Percentiles rank a stretch among this genome's conserved stretches.
Conservation (phyloP, 2,888 invertebrate genomes). For the Andrena bucephala region DNA sequence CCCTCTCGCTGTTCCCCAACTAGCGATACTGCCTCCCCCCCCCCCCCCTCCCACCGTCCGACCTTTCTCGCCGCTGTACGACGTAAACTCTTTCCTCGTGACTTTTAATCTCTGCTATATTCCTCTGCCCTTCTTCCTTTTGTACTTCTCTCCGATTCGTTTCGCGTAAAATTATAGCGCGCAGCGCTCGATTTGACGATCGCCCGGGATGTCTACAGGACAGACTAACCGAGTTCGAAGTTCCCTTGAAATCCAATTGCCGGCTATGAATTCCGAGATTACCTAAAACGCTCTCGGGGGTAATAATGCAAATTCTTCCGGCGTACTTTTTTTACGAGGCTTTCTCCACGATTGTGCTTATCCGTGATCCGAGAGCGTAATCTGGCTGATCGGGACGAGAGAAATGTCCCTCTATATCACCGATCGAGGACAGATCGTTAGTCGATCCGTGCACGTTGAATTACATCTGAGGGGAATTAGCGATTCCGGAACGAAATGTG, state of each 20-base stretch:
- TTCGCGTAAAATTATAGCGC: slow-evolving; percentile 22
- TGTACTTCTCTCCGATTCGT: slow-evolving; percentile 7
- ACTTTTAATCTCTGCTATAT: slow-evolving; percentile 79
- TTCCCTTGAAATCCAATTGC: slow-evolving; percentile 66
- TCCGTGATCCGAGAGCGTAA: slow-evolving; percentile 68
- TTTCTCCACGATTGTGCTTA: slow-evolving; percentile 63
- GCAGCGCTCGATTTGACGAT: slow-evolving; percentile 4
- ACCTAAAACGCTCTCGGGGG: slow-evolving; percentile 65
- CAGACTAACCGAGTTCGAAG: slow-evolving; percentile 15
- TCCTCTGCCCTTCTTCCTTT: slow-evolving; percentile 54
- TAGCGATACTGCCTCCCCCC: slow-evolving; percentile 37
- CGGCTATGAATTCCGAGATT: slow-evolving; percentile 68
- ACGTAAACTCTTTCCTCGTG: slow-evolving; percentile 46
- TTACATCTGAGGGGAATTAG: slow-evolving; percentile 7
- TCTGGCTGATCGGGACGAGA: slow-evolving; percentile 38
- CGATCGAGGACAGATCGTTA: slow-evolving; percentile 15
- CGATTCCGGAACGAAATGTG: slow-evolving; percentile 1
- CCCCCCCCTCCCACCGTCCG: slow-evolving; percentile 15
- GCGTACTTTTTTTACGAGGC: slow-evolving; percentile 65
- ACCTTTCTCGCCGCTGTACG: slow-evolving; percentile 51
- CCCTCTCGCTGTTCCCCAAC: slow-evolving; percentile 56
- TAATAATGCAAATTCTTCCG: slow-evolving; percentile 69
- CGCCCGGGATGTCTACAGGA: neutral
- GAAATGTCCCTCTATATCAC: slow-evolving; percentile 3
- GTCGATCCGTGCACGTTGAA: slow-evolving; percentile 1